These are phyloP conservation scores for Eudasyphora cyanicolor DNA, from an alignment of 2,888 invertebrate genomes.

Conservation along the genomic window DNA sequence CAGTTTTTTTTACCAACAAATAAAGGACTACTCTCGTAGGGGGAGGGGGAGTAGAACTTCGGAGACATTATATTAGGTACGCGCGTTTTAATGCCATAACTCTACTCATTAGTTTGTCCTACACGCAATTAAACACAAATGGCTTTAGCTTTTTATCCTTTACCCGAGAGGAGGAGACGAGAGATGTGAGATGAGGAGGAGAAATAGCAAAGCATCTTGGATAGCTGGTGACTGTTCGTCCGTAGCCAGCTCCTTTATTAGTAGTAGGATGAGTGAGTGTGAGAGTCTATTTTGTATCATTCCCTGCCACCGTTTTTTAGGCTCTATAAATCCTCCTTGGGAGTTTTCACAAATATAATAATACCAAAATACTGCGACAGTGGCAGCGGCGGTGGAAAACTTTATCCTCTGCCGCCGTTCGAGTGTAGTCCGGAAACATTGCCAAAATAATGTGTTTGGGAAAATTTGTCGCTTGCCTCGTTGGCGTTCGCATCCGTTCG, in stretches of 20 bases:
- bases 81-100: conserved; percentile 45
- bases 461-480: conserved; percentile 60
- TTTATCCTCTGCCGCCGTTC: conserved; percentile 48
- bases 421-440: conserved; percentile 53
- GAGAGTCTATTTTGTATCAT: conserved; percentile 30
- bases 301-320: conserved; percentile 37
- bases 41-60: not conserved
- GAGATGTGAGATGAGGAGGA: not conserved
- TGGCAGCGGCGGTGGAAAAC: conserved; percentile 51
- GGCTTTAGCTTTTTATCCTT: conserved; percentile 57
- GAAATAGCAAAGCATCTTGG: conserved; percentile 11
- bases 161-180: not conserved
- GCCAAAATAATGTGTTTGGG: conserved; percentile 63
- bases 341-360: conserved; percentile 61
- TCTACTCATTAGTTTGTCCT: conserved; percentile 57
- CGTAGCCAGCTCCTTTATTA: too few species aligned
- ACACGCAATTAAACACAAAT: conserved; percentile 65
- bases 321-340: conserved; percentile 65
- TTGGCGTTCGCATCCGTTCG: conserved; percentile 63
- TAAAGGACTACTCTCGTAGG: not conserved
- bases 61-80: conserved; percentile 7
- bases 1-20: conserved; percentile 4
- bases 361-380: conserved; percentile 49
- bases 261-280: too few species aligned
- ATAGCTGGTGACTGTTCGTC: too few species aligned